Base-by-base conservation (phyloP, 1,140 invertebrate species). In the Neelides sp. region DNA sequence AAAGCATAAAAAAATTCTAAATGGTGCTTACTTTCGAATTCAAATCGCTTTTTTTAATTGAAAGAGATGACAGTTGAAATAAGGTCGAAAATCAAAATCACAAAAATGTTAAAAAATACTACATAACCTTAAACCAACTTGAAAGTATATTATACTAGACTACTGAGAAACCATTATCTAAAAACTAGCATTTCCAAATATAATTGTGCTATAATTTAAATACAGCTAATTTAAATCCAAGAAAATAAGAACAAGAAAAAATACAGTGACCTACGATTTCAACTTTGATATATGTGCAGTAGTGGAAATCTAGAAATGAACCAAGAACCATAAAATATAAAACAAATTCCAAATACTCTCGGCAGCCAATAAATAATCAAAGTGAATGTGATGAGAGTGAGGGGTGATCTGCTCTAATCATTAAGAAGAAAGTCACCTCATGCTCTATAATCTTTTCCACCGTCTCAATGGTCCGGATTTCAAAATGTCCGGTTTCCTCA, bases 391-490 rank as follows among this genome's bases (percentile, higher is more conserved):
- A 13, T 24, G 22, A 19, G 19, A 28, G 28, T 22, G 43, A 43
- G 46, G 44, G 15, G 12, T 34, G 26, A 19, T n/a, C 15, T 23
- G 36, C 26, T 43, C 23, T 23, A 35, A 36, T 4, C 3, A 41
- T 19, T 19, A 32, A 8, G 34, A 19, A 35, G 28, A 12, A 8
- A 62, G 68, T 68, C 86, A 91, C 86, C 86, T 92, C 86, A 77
- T 83, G 86, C 72, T 92, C 86, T 71, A 92, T 86, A 68, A 87
- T 78, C 77, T 90, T 90, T 75, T 92, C 86, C 72, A 89, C 82
- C 74, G 87, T 85, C 76, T 90, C 84, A 67, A 90, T 77, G 49
- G 87, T 92, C 73, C 85, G 75, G 59, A 92, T 78, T 71, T 81
- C 81, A 66, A 77, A 77, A 68, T 83, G 80, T 61, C 86, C 86